Evolutionary conservation across 2,888 invertebrate species (phyloP).

Genomic region (Chloroclysta siterata): DNA sequence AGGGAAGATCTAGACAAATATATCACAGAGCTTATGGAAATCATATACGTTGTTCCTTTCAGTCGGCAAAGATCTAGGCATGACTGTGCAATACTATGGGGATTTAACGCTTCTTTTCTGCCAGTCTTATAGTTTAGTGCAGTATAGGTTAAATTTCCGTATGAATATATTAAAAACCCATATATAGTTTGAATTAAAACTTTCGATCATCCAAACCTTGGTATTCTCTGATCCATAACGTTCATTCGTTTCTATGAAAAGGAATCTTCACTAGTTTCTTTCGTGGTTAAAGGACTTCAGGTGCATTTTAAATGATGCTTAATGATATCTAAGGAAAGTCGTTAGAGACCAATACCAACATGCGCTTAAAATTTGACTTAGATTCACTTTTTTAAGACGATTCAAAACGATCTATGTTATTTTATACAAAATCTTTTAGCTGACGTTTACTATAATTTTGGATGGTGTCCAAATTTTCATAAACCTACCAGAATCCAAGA

Average conservation of each 20-base stretch:
- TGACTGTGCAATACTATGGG: conserved; percentile 1
- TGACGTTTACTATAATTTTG: background rate
- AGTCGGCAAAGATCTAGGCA: conserved; percentile 27
- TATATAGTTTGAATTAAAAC: background rate
- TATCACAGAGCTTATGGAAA: conserved; percentile 63
- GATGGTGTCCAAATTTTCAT: background rate
- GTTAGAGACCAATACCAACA: no score
- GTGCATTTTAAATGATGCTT: no score
- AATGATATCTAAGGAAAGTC: no score
- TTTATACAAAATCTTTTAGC: no score
- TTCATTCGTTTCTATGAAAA: no score
- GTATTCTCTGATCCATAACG: no score
- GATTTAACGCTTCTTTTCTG: background rate
- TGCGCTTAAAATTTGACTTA: no score
- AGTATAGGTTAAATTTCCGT: background rate
- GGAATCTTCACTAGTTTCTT: no score
- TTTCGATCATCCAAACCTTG: background rate
- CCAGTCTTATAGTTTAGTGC: background rate
- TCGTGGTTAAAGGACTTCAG: no score
- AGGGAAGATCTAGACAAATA: conserved; percentile 66
- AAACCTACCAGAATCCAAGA: conserved; percentile 90
- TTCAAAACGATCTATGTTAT: no score
- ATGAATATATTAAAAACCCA: background rate
- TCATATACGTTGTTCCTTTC: conserved; percentile 51
- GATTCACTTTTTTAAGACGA: no score